phyloP scores from a whole-genome alignment of 2,888 invertebrate species.

The Malacosoma neustria region DNA sequence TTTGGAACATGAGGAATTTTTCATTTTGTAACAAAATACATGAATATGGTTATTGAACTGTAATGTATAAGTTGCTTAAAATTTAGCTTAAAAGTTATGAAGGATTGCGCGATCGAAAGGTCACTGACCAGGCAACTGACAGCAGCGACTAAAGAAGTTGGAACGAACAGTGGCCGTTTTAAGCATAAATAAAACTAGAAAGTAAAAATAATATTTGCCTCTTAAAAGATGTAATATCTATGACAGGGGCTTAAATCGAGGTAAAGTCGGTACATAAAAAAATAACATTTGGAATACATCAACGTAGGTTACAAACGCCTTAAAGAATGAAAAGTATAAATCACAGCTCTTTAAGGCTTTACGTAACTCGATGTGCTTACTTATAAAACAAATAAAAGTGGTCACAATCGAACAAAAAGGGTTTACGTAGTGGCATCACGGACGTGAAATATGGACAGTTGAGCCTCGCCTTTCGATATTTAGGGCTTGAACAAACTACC shows the following conservation, averaged over 20 bases:
- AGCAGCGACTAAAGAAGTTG: too few species aligned
- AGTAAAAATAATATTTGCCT: too few species aligned
- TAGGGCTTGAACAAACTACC: background rate
- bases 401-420: background rate
- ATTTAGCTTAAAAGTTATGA: background rate
- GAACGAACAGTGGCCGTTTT: too few species aligned
- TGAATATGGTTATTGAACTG: background rate
- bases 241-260: too few species aligned
- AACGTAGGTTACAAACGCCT: too few species aligned
- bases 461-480: background rate
- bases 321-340: too few species aligned
- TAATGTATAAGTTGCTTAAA: background rate
- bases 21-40: conserved; percentile 1
- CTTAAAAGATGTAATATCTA: too few species aligned
- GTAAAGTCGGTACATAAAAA: too few species aligned
- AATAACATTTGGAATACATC: too few species aligned
- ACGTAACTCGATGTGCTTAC: background rate
- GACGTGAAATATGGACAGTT: background rate
- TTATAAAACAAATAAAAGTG: conserved; percentile 1
- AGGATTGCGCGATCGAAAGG: background rate
- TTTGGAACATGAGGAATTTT: too few species aligned
- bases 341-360: background rate
- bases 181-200: too few species aligned
- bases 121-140: too few species aligned
- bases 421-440: background rate